Evolutionary conservation across 2,113 vertebrate species (phyloP).

Genomic region (Stegastes partitus): DNA sequence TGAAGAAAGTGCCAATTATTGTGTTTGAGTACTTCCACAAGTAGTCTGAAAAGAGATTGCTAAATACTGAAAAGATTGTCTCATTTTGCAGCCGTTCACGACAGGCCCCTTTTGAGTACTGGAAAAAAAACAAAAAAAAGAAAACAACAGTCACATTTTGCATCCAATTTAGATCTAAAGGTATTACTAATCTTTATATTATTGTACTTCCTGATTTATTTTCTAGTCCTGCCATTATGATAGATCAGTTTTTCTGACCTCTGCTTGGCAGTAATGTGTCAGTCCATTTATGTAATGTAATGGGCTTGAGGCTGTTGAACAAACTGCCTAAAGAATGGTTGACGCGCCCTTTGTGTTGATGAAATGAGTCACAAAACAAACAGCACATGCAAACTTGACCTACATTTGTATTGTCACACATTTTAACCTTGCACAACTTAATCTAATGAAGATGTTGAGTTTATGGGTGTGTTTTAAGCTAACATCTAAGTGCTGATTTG

Average conservation of each 20-base stretch:
- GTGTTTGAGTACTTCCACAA: slow-evolving; percentile 72
- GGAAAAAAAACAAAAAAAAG: slow-evolving; percentile 43
- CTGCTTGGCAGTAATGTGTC: slow-evolving; percentile 39
- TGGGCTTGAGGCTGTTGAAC: slow-evolving; percentile 20
- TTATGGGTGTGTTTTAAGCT: slow-evolving; percentile 23
- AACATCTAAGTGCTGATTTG: background rate
- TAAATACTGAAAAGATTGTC: slow-evolving; percentile 46
- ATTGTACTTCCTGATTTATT: slow-evolving; percentile 27
- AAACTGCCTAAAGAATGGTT: slow-evolving; percentile 43
- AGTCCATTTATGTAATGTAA: slow-evolving; percentile 48
- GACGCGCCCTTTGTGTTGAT: slow-evolving; percentile 38
- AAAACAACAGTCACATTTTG: slow-evolving; percentile 22
- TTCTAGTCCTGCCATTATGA: slow-evolving; percentile 7
- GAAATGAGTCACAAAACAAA: slow-evolving; percentile 38
- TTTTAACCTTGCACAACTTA: slow-evolving; percentile 11
- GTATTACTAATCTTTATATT: slow-evolving; percentile 1
- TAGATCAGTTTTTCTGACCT: slow-evolving; percentile 30
- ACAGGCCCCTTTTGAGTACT: slow-evolving; percentile 9
- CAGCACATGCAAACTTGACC: slow-evolving; percentile 1
- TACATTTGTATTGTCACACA: background rate
- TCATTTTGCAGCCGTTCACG: slow-evolving; percentile 41
- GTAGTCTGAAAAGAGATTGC: slow-evolving; percentile 53
- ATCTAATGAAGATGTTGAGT: background rate
- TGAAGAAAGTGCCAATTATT: slow-evolving; percentile 68
- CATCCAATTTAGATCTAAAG: slow-evolving; percentile 22